Base-by-base conservation (phyloP, 2,113 vertebrate species). In the Pelusios castaneus region DNA sequence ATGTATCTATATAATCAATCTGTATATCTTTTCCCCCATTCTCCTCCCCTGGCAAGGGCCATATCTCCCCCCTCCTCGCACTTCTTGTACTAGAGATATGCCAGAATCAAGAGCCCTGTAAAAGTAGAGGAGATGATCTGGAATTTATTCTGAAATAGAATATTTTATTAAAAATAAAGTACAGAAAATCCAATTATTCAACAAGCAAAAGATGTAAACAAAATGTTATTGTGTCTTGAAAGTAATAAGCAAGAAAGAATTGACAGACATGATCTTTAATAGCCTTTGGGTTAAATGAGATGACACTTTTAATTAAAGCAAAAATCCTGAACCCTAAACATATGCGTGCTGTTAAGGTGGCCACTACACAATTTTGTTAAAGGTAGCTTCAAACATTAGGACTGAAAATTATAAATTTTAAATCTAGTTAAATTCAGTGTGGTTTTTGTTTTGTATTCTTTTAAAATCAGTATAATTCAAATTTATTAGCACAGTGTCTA, bases 31-130 rank as follows among this genome's bases (percentile, higher is more conserved):
- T 63, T 63, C 34, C 13, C 58, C 29, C 27, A 58, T 11, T 63
- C 58, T 63, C 58, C 29, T 34, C 58, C 31, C 58, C 31, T 63
- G 10, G 83, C 0, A 80, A 31, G 78, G 5, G 9, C 24, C 77
- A n/a, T 67, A 31, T 92, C 87, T 91, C 25, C 75, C 90, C 91
- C 58, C 56, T 96, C 58, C 56, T 96, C 85, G 27, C 89, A 24
- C 82, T 81, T 34, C 22, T 89, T 87, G 2, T 88, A 3, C 80
- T 78, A 67, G 34, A 91, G 16, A 47, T 29, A 79, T 1, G 3
- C 75, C 10, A 70, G 67, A 78, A 82, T 89, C 52, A 83, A 63
- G 21, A 87, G 16, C 25, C 81, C 34, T 63, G 83, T 94, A 24
- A 31, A 93, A 83, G 2, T 47, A 82, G 13, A 49, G 80, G 19